Conservation (phyloP, 1,140 invertebrate species). For the Lucilia cuprina region DNA sequence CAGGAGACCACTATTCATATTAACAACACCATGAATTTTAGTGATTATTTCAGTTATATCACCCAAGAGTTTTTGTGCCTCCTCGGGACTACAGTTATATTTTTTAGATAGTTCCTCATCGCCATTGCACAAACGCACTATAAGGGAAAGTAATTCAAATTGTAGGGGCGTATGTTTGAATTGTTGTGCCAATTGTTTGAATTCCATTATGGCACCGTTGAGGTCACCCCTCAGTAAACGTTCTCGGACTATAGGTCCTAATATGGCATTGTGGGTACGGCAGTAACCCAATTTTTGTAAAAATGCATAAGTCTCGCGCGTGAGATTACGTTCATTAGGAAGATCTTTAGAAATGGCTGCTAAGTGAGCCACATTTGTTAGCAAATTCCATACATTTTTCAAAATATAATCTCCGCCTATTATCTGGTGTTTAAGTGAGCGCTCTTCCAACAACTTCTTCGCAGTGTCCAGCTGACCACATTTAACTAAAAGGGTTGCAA, state of each 20-base stretch:
- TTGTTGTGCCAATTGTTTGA: constrained; percentile 50
- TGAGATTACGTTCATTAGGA: constrained; percentile 41
- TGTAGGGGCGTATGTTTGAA: constrained; percentile 64
- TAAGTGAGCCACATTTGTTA: constrained; percentile 56
- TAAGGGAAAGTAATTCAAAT: constrained; percentile 63
- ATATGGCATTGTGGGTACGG: constrained; percentile 56
- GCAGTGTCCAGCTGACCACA: constrained; percentile 60
- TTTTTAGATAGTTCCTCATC: constrained; percentile 43
- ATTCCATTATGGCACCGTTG: constrained; percentile 57
- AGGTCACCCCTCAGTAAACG: constrained; percentile 63
- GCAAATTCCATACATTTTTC: constrained; percentile 62
- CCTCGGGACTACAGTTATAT: constrained; percentile 36
- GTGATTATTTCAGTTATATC: constrained; percentile 54
- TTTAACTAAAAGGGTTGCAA: constrained; percentile 62
- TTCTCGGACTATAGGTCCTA: constrained; percentile 63
- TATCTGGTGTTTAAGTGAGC: constrained; percentile 44
- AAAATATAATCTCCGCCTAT: constrained; percentile 47
- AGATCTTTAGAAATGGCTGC: constrained; percentile 42
- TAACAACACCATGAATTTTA: constrained; percentile 55
- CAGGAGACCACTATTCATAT: constrained; percentile 57
- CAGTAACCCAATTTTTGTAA: constrained; percentile 63
- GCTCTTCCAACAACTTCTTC: constrained; percentile 55
- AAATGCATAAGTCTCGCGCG: constrained; percentile 48
- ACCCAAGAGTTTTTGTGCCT: constrained; percentile 56
- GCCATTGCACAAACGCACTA: constrained; percentile 58